A percentile compares a stretch with the other conserved stretches of the same genome.
phyloP scores from a whole-genome alignment of 2,113 vertebrate species.

The Myotis brandtii region DNA sequence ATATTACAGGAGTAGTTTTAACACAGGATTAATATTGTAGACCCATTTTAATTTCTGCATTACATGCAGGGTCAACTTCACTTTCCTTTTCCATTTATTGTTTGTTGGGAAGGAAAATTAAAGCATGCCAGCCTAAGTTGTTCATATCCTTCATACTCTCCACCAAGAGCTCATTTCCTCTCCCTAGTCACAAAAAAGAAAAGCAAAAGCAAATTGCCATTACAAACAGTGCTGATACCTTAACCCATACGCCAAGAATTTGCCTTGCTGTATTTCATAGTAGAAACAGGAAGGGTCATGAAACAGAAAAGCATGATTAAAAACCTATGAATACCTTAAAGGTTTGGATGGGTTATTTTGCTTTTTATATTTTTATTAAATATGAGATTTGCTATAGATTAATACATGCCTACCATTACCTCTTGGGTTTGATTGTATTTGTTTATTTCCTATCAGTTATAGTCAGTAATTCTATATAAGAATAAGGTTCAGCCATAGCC shows the following conservation, averaged over 20 bases:
- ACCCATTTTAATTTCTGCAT: not conserved
- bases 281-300: not conserved
- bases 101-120: not conserved
- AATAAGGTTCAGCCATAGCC: not conserved
- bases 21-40: not conserved
- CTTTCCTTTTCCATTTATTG: not conserved
- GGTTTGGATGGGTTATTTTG: not conserved
- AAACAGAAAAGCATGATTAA: not conserved
- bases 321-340: not conserved
- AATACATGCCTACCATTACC: not conserved
- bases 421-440: not conserved
- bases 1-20: not conserved
- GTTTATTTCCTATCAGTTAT: not conserved
- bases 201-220: not conserved
- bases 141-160: not conserved
- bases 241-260: not conserved
- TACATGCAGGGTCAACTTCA: not conserved
- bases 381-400: not conserved
- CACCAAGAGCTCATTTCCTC: not conserved
- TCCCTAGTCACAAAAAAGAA: not conserved
- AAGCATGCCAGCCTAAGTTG: not conserved
- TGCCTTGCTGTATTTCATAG: not conserved
- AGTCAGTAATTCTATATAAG: not conserved
- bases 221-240: not conserved
- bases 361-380: conserved; percentile 27